Conservation (phyloP, 2,113 vertebrate species). For the Oenanthe melanoleuca region DNA sequence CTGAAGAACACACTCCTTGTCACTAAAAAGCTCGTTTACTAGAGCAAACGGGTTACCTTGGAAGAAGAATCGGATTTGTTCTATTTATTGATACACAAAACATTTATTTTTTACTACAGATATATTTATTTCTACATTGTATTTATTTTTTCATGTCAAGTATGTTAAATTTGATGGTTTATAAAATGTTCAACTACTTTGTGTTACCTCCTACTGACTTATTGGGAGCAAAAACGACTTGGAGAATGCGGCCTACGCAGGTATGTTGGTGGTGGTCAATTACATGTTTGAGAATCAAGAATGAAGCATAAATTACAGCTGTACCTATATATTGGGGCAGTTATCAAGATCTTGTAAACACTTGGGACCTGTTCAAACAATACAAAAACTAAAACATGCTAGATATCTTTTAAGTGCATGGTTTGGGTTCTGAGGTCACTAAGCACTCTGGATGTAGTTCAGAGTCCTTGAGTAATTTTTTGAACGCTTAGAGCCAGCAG, state of each 20-base stretch:
- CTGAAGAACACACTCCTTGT: conserved; percentile 89
- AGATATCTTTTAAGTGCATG: not conserved
- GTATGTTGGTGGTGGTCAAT: not conserved
- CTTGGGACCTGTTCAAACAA: not conserved
- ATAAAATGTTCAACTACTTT: not conserved
- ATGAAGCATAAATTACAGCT: not conserved
- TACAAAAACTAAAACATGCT: not conserved
- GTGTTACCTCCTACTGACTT: conserved; percentile 16
- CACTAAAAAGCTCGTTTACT: conserved; percentile 82
- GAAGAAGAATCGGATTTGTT: not conserved
- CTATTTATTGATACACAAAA: conserved; percentile 59
- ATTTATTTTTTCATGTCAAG: conserved; percentile 74
- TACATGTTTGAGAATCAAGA: not conserved
- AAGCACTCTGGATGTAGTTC: not conserved
- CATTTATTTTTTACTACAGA: conserved; percentile 72
- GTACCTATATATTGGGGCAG: not conserved
- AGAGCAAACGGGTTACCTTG: not conserved
- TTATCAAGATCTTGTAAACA: not conserved
- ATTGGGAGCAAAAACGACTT: not conserved
- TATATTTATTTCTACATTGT: conserved; percentile 76
- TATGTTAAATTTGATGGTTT: not conserved
- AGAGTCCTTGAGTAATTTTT: not conserved
- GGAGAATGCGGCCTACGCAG: not conserved
- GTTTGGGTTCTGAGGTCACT: not conserved
- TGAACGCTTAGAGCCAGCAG: not conserved